Base-by-base conservation (phyloP, 1,140 invertebrate genomes). In the Brachionus asplanchnoidis region DNA sequence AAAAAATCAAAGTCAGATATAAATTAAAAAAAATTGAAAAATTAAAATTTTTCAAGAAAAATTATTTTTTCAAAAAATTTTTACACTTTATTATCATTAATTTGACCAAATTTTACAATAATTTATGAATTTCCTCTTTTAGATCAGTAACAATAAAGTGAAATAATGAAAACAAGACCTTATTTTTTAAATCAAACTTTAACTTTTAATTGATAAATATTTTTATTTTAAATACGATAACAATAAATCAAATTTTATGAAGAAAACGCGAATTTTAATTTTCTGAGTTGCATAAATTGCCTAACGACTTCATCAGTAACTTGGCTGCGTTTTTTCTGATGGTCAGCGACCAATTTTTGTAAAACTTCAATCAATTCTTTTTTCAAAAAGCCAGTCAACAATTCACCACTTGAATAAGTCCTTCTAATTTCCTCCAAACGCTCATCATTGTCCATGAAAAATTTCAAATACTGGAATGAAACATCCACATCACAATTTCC, bases 401-500 rank as follows among this genome's bases (percentile, higher is more conserved):
- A 91, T 87, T 94, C 92, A 36, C 97, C 97, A 87, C 93, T 95
- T 44, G 94, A 92, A 88, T 99, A 99, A 75, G 94, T 94, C 88
- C 92, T 89, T 89, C 92, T 90, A 86, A 98, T 94, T 89, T 96
- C 88, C 87, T 94, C 94, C 83, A 99, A 90, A 88, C 92, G 92
- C 0, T 93, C 93, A 90, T 99, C 97, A 91, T 98, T 95, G 85
- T 99, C 96, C 66, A 98, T 87, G 91, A 99, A 99, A 90, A 98
- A 99, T 65, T 91, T 93, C 1, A 99, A 90, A 91, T 99, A 97
- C 89, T 99, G 97, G 91, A 93, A 99, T 0, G 96, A 94, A 78
- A 97, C 94, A 91, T 99, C 98, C 3, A 99, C 92, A 86, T 95
- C 94, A 88, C 97, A 97, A 89, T 99, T 94, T 3, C 97, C 98